These are phyloP conservation scores for Rhizoglyphus robini DNA, from an alignment of 1,140 invertebrate species.

Conservation along the genomic window DNA sequence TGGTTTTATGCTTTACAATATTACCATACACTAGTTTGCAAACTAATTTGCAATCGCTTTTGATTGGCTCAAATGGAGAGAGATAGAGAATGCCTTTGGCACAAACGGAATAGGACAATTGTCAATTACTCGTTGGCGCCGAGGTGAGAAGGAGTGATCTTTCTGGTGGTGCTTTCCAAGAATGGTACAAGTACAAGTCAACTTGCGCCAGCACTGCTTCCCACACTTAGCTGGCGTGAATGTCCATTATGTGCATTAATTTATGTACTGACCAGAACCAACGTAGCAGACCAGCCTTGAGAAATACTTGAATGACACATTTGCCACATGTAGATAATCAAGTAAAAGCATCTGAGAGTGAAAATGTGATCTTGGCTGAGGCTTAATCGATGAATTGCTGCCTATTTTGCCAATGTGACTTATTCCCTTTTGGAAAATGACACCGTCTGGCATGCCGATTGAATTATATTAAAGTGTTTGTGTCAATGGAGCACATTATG, in stretches of 20 bases:
- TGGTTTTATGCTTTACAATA: too few species aligned
- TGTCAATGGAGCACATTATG: too few species aligned
- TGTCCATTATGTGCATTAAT: slow-evolving; percentile 42
- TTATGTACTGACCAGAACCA: slow-evolving; percentile 34
- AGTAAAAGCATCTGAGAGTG: slow-evolving; percentile 41
- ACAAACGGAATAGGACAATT: too few species aligned
- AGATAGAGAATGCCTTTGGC: slow-evolving; percentile 12
- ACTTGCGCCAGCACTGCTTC: too few species aligned
- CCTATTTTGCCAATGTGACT: slow-evolving; percentile 34
- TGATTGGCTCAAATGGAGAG: slow-evolving; percentile 1
- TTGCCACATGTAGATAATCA: slow-evolving; percentile 38
- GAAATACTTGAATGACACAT: slow-evolving; percentile 29
- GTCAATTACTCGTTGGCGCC: too few species aligned
- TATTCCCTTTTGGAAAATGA: slow-evolving; percentile 30
- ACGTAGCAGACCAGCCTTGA: slow-evolving; percentile 39
- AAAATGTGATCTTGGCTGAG: slow-evolving; percentile 37
- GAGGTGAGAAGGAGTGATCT: too few species aligned
- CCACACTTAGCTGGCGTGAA: slow-evolving; percentile 39
- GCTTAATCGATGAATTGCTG: slow-evolving; percentile 36
- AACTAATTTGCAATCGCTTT: neutral
- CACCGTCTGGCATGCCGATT: slow-evolving; percentile 35
- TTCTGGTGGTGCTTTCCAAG: too few species aligned
- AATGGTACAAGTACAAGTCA: too few species aligned
- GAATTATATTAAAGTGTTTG: too few species aligned
- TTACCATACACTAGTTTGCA: too few species aligned